Evolutionary conservation across 2,797 vertebrate genomes (phyloP), one percentile per base, ranked within the genome.

Genomic region (Neosilurus mollespiculum): DNA sequence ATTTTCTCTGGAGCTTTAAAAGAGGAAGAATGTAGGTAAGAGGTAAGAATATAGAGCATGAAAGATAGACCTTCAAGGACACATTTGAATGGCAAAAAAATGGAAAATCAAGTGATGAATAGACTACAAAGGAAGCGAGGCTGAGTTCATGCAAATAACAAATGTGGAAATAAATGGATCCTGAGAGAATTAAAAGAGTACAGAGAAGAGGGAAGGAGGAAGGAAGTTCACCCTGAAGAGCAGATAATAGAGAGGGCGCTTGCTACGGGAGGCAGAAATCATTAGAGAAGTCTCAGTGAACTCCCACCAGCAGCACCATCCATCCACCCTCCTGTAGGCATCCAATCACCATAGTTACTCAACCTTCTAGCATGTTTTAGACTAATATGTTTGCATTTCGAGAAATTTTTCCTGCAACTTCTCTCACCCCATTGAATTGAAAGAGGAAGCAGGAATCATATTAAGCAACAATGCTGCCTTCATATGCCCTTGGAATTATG

Each of bases 211-310:
- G n/a, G 51, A 81, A 53, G 34, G 43, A 79, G 78, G 30, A 16
- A 82, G 51, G 81, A 80, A 65, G 43, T 69, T 72, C 49, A 49
- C 69, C 75, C 78, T 88, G 90, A 88, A 81, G 75, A 89, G 85
- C 86, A 83, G 34, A 85, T 90, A 90, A 92, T 90, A 90, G 88
- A 90, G 80, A 65, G 88, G 85, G 88, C 11, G 37, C 30, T n/a
- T 59, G 30, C 3, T 37, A 76, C 37, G 2, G 15, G 10, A 59
- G 5, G 73, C 18, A n/a, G 18, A 59, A 76, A 37, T 76, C 73
- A 59, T 37, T 14, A 59, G 11, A 10, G 5, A 59, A 26, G 26
- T 58, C 26, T 56, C 90, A 90, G 86, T 86, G 91, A 88, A 91
- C 85, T 87, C 82, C 87, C 90, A 88, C 88, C 88, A 93, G 87